A percentile compares a stretch with the other conserved stretches of the same genome.
phyloP scores from a whole-genome alignment of 2,113 vertebrate genomes.

The Crocuta crocuta region DNA sequence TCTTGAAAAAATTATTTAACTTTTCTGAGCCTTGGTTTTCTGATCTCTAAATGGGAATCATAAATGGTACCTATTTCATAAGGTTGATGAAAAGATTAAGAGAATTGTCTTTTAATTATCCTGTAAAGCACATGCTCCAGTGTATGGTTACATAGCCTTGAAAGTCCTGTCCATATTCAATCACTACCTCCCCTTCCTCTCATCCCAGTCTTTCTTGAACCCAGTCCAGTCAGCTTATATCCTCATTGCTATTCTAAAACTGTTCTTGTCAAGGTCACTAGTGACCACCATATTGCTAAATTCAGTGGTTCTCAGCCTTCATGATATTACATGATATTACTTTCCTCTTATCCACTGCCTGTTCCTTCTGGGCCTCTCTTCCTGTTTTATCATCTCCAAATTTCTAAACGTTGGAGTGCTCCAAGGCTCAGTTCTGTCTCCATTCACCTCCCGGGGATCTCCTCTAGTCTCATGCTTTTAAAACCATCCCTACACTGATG shows the following conservation, averaged over 20 bases:
- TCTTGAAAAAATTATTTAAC: not conserved
- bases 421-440: not conserved
- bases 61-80: not conserved
- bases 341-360: not conserved
- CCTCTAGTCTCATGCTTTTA: constrained; percentile 25
- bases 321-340: not conserved
- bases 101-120: not conserved
- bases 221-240: not conserved
- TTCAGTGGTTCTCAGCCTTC: not conserved
- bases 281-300: not conserved
- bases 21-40: constrained; percentile 1
- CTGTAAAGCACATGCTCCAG: not conserved
- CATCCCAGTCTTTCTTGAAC: not conserved
- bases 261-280: not conserved
- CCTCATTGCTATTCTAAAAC: not conserved
- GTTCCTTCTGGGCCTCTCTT: not conserved
- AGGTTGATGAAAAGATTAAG: not conserved
- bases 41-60: not conserved
- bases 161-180: not conserved
- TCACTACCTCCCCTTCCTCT: not conserved
- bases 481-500: not conserved
- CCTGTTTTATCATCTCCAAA: not conserved
- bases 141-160: not conserved
- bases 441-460: not conserved
- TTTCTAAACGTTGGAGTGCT: not conserved